Conservation (phyloP, 2,113 vertebrate species). For the Xenus cinereus region DNA sequence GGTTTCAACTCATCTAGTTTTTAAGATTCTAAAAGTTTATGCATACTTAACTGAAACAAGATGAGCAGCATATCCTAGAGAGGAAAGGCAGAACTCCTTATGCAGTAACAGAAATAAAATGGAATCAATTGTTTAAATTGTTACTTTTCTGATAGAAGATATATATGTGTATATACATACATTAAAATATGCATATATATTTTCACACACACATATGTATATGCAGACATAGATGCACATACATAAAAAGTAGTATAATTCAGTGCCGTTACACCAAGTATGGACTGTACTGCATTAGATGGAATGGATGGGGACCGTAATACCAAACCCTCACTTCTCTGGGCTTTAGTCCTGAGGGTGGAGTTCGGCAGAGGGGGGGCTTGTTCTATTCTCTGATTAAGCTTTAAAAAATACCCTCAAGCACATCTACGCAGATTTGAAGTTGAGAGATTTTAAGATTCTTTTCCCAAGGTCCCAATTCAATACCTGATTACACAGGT, state of each 20-base stretch:
- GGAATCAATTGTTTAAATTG: neutral
- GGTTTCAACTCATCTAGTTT: neutral
- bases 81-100: neutral
- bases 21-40: neutral
- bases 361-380: neutral
- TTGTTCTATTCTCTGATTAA: neutral
- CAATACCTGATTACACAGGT: no score
- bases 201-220: neutral
- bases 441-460: neutral
- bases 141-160: neutral
- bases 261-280: neutral
- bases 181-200: neutral
- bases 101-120: neutral
- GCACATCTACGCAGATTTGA: neutral
- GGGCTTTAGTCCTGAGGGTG: neutral
- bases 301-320: neutral
- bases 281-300: neutral
- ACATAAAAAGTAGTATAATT: neutral
- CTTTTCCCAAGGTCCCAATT: neutral
- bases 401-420: neutral
- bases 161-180: rapidly evolving
- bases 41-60: neutral
- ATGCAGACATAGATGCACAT: no score
- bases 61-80: neutral
- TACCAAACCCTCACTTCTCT: no score